Evolutionary conservation across 2,888 invertebrate genomes (phyloP).

Genomic region (Meandrusa payeni): DNA sequence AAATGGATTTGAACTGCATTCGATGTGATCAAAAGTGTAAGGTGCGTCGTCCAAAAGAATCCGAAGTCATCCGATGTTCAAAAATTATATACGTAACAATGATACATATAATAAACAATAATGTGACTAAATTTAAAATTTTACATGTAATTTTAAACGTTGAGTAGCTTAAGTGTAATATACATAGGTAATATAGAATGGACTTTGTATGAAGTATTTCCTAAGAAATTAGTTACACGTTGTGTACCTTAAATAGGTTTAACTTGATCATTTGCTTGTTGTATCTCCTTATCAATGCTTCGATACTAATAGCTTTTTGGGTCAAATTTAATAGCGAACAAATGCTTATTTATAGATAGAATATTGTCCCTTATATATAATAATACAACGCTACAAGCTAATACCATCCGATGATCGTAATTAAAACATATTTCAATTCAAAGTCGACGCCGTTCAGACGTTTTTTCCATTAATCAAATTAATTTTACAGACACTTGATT

Average conservation of each 20-base stretch:
- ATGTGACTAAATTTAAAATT: constrained; percentile 76
- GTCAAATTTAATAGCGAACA: constrained; percentile 4
- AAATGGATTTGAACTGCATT: constrained; percentile 43
- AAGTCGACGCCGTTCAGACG: neutral
- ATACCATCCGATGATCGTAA: neutral
- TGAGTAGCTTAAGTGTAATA: constrained; percentile 76
- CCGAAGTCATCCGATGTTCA: constrained; percentile 76
- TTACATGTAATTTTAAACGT: constrained; percentile 77
- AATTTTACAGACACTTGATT: neutral
- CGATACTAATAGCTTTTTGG: constrained; percentile 2
- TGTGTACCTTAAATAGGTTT: constrained; percentile 45
- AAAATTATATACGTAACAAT: constrained; percentile 80
- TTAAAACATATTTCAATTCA: neutral
- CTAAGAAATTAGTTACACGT: constrained; percentile 56
- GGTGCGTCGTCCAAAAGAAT: constrained; percentile 53
- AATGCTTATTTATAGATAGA: constrained; percentile 7
- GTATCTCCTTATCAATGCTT: constrained; percentile 24
- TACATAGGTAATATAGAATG: constrained; percentile 70
- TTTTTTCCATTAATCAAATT: constrained; percentile 7
- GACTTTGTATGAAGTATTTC: constrained; percentile 74
- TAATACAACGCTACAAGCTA: neutral
- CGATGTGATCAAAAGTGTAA: constrained; percentile 28
- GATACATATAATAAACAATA: constrained; percentile 79
- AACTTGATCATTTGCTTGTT: constrained; percentile 45
- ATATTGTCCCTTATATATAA: constrained; percentile 8